Evolutionary conservation across 2,888 invertebrate species (phyloP).

Genomic region (Tromatobia lineatoria): DNA sequence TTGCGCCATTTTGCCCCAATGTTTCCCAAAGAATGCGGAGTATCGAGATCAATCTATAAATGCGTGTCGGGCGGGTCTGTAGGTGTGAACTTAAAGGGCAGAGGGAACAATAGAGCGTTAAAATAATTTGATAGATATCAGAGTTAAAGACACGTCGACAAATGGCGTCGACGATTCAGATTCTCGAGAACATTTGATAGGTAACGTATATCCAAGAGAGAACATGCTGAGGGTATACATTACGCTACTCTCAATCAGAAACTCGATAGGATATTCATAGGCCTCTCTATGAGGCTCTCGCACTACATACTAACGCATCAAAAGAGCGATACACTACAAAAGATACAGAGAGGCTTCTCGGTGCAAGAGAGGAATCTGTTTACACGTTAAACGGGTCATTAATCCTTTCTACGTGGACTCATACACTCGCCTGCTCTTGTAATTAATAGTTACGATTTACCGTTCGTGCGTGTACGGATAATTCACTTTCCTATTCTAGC

Average conservation of each 20-base stretch:
- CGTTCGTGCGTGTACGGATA: slow-evolving; percentile 38
- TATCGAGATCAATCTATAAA: slow-evolving; percentile 47
- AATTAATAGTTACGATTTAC: slow-evolving; percentile 62
- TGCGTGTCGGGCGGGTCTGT: slow-evolving; percentile 38
- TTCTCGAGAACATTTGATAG: background rate
- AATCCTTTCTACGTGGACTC: slow-evolving; percentile 53
- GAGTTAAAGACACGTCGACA: slow-evolving; percentile 24
- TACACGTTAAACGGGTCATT: slow-evolving; percentile 60
- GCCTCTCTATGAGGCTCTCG: too few species aligned
- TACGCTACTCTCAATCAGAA: slow-evolving; percentile 46
- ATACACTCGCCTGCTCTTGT: slow-evolving; percentile 28
- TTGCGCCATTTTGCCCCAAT: background rate
- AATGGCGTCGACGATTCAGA: slow-evolving; percentile 1
- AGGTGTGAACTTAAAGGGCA: slow-evolving; percentile 42
- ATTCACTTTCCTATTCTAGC: slow-evolving; percentile 31
- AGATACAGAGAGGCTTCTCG: slow-evolving; percentile 13
- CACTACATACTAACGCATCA: background rate
- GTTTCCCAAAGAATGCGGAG: background rate
- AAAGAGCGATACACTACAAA: background rate
- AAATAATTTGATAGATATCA: slow-evolving; percentile 57
- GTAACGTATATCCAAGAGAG: background rate
- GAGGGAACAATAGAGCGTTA: slow-evolving; percentile 46
- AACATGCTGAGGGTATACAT: slow-evolving; percentile 17
- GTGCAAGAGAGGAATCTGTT: slow-evolving; percentile 51
- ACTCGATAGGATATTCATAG: slow-evolving; percentile 30